These are phyloP conservation scores for Lutjanus erythropterus DNA, from an alignment of 2,113 vertebrate species.

Conservation along the genomic window DNA sequence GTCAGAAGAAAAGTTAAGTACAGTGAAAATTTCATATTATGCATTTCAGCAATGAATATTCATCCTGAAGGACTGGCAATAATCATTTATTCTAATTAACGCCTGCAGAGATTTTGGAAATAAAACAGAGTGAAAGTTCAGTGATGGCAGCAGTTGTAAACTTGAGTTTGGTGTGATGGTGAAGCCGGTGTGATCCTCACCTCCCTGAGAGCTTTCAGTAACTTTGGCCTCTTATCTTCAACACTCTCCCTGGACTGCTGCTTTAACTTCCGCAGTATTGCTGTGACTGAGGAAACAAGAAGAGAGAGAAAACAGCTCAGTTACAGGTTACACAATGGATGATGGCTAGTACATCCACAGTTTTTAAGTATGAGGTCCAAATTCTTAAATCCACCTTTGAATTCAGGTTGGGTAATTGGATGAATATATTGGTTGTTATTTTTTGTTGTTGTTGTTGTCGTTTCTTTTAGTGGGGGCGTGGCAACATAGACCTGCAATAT, in stretches of 20 bases:
- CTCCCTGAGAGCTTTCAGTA: constrained; percentile 96
- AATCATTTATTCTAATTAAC: constrained; percentile 28
- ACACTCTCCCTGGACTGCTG: constrained; percentile 98
- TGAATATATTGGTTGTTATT: no score
- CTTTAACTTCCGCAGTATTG: constrained; percentile 95
- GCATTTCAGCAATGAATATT: neutral
- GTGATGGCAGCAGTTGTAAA: neutral
- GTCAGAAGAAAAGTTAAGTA: neutral
- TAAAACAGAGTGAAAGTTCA: constrained; percentile 1
- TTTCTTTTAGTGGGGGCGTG: no score
- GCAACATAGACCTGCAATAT: no score
- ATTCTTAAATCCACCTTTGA: no score
- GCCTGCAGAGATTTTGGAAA: constrained; percentile 4
- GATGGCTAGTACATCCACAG: neutral
- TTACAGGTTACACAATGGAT: neutral
- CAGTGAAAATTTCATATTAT: constrained; percentile 3
- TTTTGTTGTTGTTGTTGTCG: no score
- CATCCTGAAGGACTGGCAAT: neutral
- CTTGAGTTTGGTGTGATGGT: neutral
- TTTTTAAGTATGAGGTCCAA: neutral
- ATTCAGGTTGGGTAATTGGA: no score
- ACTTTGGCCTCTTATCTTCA: constrained; percentile 95
- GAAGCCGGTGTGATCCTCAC: constrained; percentile 76
- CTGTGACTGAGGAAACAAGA: constrained; percentile 88
- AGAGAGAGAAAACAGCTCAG: neutral